Conservation (phyloP, 2,888 invertebrate species). For the Sphaerophoria rueppellii region DNA sequence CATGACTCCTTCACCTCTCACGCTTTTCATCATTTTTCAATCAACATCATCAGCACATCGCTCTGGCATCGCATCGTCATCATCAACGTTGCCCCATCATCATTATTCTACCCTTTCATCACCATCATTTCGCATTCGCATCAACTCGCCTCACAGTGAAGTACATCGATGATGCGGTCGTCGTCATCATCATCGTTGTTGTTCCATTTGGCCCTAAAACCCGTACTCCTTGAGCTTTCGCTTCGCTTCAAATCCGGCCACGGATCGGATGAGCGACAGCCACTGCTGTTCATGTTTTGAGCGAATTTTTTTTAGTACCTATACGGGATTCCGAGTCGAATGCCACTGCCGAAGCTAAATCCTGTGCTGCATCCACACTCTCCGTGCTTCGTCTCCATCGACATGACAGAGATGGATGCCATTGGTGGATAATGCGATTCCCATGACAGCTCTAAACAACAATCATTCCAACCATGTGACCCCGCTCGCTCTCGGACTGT, state of each 20-base stretch:
- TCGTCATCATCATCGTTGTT: slow-evolving; percentile 23
- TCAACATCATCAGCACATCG: slow-evolving; percentile 48
- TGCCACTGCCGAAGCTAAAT: slow-evolving; percentile 3
- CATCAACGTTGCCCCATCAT: slow-evolving; percentile 58
- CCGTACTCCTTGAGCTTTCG: slow-evolving; percentile 63
- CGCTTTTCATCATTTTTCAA: slow-evolving; percentile 72
- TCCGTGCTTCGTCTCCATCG: slow-evolving; percentile 11
- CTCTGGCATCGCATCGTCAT: slow-evolving; percentile 35
- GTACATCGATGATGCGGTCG: slow-evolving; percentile 50
- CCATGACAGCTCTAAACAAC: slow-evolving; percentile 73
- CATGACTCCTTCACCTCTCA: slow-evolving; percentile 72
- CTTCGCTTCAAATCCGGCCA: slow-evolving; percentile 45
- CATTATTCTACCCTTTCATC: slow-evolving; percentile 72
- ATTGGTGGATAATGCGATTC: slow-evolving; percentile 74
- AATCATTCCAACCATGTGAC: slow-evolving; percentile 60
- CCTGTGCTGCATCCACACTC: slow-evolving; percentile 8
- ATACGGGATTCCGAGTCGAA: neutral
- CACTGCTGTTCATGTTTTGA: slow-evolving; percentile 51
- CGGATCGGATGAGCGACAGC: slow-evolving; percentile 58
- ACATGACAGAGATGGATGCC: slow-evolving; percentile 72
- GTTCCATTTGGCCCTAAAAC: slow-evolving; percentile 36
- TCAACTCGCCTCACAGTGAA: slow-evolving; percentile 33
- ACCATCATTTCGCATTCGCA: slow-evolving; percentile 67
- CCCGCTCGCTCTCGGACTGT: slow-evolving; percentile 16
- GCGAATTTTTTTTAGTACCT: slow-evolving; percentile 60